Evolutionary conservation across 2,113 vertebrate genomes (phyloP).

Genomic region (Mixornis gularis): DNA sequence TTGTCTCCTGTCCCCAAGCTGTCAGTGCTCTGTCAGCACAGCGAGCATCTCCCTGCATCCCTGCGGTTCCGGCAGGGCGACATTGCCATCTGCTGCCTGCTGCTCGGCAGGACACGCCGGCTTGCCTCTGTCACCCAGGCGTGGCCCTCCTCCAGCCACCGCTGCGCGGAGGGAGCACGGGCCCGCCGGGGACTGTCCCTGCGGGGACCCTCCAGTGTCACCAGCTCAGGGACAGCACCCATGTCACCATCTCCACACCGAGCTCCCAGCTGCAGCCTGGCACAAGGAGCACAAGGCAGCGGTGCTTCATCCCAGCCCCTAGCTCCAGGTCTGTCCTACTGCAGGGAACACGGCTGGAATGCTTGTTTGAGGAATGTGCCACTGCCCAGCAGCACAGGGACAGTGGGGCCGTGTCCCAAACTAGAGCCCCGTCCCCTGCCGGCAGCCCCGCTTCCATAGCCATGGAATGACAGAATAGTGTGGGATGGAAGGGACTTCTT

Average conservation of each 20-base stretch:
- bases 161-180: neutral
- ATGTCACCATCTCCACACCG: rapidly evolving
- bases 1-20: neutral
- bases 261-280: neutral
- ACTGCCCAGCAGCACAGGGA: neutral
- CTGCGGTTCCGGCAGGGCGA: neutral
- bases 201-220: neutral
- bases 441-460: rapidly evolving
- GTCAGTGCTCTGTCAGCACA: neutral
- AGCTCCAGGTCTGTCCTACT: neutral
- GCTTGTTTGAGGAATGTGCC: neutral
- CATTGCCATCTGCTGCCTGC: conserved; percentile 57
- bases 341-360: rapidly evolving
- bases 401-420: neutral
- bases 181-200: too few species aligned
- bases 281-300: neutral
- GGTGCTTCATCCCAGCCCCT: neutral
- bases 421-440: neutral
- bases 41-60: neutral
- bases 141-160: neutral
- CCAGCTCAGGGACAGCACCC: neutral
- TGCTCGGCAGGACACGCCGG: neutral
- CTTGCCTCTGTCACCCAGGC: neutral
- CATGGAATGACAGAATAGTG: neutral
- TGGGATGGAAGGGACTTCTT: neutral